A percentile compares a stretch with the other conserved stretches of the same genome.
These are phyloP conservation scores for Catharus fuscescens DNA, from an alignment of 2,113 vertebrate species.

Conservation along the genomic window DNA sequence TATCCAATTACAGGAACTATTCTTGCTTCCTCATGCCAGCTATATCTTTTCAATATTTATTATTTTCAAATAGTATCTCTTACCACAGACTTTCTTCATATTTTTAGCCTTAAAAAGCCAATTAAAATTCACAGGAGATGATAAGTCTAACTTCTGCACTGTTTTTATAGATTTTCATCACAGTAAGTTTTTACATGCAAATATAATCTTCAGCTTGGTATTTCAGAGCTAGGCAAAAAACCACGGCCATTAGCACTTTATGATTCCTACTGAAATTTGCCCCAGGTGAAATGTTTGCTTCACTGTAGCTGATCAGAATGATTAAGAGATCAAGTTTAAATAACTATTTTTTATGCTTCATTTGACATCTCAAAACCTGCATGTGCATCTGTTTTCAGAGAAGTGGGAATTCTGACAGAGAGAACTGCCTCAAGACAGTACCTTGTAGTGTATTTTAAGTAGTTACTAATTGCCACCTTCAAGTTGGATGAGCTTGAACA, in stretches of 20 bases:
- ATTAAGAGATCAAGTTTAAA: constrained; percentile 50
- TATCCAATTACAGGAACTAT: constrained; percentile 63
- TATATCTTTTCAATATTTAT: constrained; percentile 60
- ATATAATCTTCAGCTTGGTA: constrained; percentile 34
- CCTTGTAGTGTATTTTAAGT: neutral
- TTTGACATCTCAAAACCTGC: constrained; percentile 40
- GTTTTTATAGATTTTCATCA: constrained; percentile 33
- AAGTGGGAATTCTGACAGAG: neutral
- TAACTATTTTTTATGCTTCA: constrained; percentile 21
- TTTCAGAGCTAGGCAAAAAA: constrained; percentile 29
- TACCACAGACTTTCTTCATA: neutral
- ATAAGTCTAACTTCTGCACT: constrained; percentile 14
- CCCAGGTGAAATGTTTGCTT: constrained; percentile 46
- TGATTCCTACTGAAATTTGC: constrained; percentile 46
- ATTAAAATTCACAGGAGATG: constrained; percentile 54
- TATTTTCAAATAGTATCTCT: constrained; percentile 37
- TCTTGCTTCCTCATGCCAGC: constrained; percentile 45
- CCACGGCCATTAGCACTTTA: neutral
- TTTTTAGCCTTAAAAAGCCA: constrained; percentile 47
- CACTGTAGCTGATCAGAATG: constrained; percentile 32
- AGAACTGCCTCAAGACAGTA: neutral
- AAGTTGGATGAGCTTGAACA: neutral
- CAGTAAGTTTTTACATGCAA: constrained; percentile 30
- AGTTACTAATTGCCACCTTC: constrained; percentile 10
- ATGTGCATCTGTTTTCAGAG: neutral